Evolutionary conservation across 2,113 vertebrate species (phyloP).

Genomic region (Chloropsis hardwickii): DNA sequence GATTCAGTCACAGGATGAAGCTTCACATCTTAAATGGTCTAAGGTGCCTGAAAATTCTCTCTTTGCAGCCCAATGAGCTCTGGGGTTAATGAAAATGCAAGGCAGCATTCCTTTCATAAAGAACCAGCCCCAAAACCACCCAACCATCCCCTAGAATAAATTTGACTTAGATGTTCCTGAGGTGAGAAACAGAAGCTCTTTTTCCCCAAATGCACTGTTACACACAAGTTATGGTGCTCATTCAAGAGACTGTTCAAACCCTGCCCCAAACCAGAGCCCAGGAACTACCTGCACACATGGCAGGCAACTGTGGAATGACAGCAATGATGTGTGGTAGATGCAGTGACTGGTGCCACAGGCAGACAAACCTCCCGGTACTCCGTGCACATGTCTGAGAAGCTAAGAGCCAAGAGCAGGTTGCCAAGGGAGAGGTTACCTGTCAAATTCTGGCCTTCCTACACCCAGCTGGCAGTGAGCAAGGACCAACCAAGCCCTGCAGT

Average conservation of each 20-base stretch:
- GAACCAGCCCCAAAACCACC: neutral
- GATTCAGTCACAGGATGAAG: neutral
- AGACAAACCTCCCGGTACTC: neutral
- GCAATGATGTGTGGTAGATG: neutral
- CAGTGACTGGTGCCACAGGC: neutral
- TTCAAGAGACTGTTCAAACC: neutral
- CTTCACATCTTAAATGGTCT: neutral
- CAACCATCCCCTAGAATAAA: neutral
- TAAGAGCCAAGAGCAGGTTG: neutral
- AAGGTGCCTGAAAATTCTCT: neutral
- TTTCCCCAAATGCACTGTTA: neutral
- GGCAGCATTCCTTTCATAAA: neutral
- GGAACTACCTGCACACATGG: neutral
- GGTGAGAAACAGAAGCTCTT: neutral
- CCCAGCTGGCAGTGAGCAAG: neutral
- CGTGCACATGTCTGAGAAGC: neutral
- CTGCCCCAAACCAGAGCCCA: neutral
- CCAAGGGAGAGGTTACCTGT: neutral
- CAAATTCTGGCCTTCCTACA: neutral
- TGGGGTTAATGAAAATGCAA: neutral
- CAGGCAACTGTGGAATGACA: neutral
- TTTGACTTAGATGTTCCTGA: neutral
- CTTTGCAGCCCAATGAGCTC: neutral
- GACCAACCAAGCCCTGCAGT: neutral
- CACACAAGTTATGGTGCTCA: neutral